These are phyloP conservation scores for Crossaster papposus DNA, from an alignment of 53 echinoderm and acorn worm species.

Conservation along the genomic window DNA sequence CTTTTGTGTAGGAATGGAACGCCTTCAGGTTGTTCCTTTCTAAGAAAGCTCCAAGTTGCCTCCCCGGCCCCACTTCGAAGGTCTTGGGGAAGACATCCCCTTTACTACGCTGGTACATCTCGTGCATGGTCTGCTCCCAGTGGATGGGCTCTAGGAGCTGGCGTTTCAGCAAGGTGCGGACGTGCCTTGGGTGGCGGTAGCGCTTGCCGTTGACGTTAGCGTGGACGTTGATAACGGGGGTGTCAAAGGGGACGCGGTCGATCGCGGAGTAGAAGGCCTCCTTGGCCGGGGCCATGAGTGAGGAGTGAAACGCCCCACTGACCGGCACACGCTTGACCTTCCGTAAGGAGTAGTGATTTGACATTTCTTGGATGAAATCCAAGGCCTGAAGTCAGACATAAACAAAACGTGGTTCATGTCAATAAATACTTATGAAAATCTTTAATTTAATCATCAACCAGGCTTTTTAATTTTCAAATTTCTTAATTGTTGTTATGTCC, in stretches of 20 bases:
- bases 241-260: conserved; percentile 66
- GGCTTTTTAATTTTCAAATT: too few species aligned
- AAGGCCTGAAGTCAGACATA: conserved; percentile 65
- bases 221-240: conserved; percentile 75
- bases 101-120: conserved; percentile 76
- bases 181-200: conserved; percentile 66
- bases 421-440: background rate
- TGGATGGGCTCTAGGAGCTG: conserved; percentile 80
- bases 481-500: too few species aligned
- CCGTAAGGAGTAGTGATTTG: conserved; percentile 65
- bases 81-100: conserved; percentile 78
- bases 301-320: conserved; percentile 95
- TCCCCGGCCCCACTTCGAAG: conserved; percentile 88
- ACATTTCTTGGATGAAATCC: conserved; percentile 80
- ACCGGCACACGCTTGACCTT: conserved; percentile 69
- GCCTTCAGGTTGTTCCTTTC: conserved; percentile 81
- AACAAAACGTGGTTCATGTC: background rate
- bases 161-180: conserved; percentile 66
- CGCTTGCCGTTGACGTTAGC: conserved; percentile 82
- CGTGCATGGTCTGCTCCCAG: conserved; percentile 97
- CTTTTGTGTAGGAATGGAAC: conserved; percentile 49
- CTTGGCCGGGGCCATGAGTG: conserved; percentile 85
- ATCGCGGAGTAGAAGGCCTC: conserved; percentile 66
- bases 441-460: background rate
- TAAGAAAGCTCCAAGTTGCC: conserved; percentile 78